Conservation (phyloP, 2,888 invertebrate genomes). For the Cataglyphis livida region DNA sequence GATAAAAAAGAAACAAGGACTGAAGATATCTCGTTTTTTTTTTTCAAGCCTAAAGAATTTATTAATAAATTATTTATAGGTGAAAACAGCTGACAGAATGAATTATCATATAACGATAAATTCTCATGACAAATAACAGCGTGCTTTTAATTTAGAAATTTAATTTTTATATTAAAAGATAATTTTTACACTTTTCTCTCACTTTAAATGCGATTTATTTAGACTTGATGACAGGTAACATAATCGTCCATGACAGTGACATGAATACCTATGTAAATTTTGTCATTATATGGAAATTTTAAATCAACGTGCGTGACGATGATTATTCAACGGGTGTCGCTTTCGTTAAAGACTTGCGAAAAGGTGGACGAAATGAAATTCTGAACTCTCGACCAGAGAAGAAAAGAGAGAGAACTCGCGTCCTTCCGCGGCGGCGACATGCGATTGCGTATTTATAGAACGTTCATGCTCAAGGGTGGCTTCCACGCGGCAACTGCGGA, state of each 20-base stretch:
- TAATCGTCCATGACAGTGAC: not conserved
- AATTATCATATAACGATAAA: not conserved
- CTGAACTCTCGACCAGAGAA: not conserved
- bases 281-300: constrained; percentile 14
- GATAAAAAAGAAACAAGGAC: not conserved
- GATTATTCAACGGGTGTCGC: not conserved
- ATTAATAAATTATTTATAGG: not conserved
- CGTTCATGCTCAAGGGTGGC: constrained; percentile 43
- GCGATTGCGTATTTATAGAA: constrained; percentile 55
- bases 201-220: not conserved
- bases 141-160: too few species aligned
- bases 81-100: not conserved
- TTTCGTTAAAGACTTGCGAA: not conserved
- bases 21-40: not conserved
- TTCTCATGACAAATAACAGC: not conserved
- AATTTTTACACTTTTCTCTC: not conserved
- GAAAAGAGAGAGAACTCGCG: not conserved
- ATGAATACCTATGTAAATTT: constrained; percentile 21
- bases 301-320: constrained; percentile 12
- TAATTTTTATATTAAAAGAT: not conserved
- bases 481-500: constrained; percentile 26
- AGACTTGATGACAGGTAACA: not conserved
- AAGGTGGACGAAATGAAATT: constrained; percentile 13
- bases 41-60: not conserved
- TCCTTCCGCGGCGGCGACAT: not conserved